phyloP scores from a whole-genome alignment of 2,113 vertebrate species.

The Psephotus haematonotus region DNA sequence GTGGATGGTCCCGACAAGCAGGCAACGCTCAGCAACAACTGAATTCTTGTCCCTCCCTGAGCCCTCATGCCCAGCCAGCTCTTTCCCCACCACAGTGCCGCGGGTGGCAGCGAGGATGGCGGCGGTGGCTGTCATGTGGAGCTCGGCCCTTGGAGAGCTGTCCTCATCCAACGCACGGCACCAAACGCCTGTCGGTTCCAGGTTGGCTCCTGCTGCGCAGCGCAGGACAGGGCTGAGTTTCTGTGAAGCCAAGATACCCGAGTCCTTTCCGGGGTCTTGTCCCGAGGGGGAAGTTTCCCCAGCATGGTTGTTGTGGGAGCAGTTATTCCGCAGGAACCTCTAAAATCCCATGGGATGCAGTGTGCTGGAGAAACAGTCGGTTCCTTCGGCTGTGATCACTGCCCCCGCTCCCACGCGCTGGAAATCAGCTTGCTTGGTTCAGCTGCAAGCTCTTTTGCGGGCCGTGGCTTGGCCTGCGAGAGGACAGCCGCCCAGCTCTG shows the following conservation, averaged over 20 bases:
- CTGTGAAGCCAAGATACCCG: not conserved
- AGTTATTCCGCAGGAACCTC: constrained; percentile 7
- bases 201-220: not conserved
- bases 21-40: not conserved
- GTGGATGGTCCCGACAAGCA: not conserved
- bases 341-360: not conserved
- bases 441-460: not conserved
- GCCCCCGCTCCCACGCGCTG: not conserved
- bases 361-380: not conserved
- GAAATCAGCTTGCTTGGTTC: not conserved
- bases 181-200: not conserved
- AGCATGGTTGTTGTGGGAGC: not conserved
- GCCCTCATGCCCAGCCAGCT: not conserved
- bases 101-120: not conserved
- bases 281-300: not conserved
- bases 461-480: accelerated
- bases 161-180: not conserved
- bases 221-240: not conserved
- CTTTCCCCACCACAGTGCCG: not conserved
- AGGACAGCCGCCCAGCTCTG: not conserved
- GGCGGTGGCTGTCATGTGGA: not conserved
- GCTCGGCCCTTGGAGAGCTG: not conserved
- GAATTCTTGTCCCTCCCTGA: not conserved
- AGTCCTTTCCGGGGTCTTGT: not conserved
- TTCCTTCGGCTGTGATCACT: constrained; percentile 5